Base-by-base conservation (phyloP, 2,888 invertebrate species). In the Drosophila austrosaltans region DNA sequence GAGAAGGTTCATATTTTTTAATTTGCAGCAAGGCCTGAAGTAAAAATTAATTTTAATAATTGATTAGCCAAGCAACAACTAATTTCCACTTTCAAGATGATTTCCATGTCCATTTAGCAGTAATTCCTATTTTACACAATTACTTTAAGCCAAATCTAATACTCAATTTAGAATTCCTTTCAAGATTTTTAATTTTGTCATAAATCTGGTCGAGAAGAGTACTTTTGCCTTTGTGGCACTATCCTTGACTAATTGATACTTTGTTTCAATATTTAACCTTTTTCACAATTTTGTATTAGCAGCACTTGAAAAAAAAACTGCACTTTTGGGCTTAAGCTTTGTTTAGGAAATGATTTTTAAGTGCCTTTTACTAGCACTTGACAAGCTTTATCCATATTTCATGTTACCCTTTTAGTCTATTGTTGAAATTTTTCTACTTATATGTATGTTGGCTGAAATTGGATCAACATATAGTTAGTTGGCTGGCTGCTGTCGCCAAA, bases 401-500 rank as follows among this genome's bases (percentile, higher is more conserved):
- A 39, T 39, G 1, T 39, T 57, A 57, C 57, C 57, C 57, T 36
- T 57, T 39, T 22, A 20, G 36, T 5, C 39, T 57, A 48, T 39
- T 57, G 57, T 39, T 10, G 2, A 12, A 20, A 22, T 58, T 39
- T 25, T 25, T 7, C 6, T n/a, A 22, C 22, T 48, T n/a, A 22
- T 44, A 53, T 48, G 8, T 44, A 53, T 48, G n/a, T 5, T n/a
- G n/a, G 32, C 7, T 61, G 32, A 53, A 61, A 61, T 25, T 22
- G 63, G 76, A 78, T 82, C 53, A 65, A 58, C 42, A 57, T 48
- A 42, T 30, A 60, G 66, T 57, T 59, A 57, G 16, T 12, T 40
- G 53, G 53, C 57, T 66, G 40, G 53, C 54, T 66, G 44, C 77
- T 59, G 82, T 63, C 63, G 48, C 56, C 71, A 57, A 61, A 44